A percentile compares a stretch with the other conserved stretches of the same genome.
Evolutionary conservation across 2,797 vertebrate species (phyloP).

Genomic region (Sebastes itinus): DNA sequence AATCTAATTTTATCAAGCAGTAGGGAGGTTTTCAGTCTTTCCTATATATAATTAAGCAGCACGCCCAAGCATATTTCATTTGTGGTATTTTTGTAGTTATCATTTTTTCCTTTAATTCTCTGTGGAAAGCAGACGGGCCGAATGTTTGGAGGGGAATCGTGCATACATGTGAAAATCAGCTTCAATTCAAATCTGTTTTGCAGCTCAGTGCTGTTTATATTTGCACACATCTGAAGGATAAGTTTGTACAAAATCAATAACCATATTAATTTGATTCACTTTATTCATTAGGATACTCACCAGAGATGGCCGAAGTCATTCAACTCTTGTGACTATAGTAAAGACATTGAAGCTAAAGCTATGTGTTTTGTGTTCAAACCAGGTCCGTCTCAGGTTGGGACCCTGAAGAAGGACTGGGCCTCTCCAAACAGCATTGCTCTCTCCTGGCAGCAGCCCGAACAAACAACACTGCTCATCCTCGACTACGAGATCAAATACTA

Average conservation of each 20-base stretch:
- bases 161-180: neutral
- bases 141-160: neutral
- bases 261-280: neutral
- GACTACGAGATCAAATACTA: constrained; percentile 99
- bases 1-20: neutral
- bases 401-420: constrained; percentile 96
- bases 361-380: constrained; percentile 62
- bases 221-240: neutral
- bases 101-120: neutral
- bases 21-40: neutral
- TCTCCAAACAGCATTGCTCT: constrained; percentile 96
- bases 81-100: neutral
- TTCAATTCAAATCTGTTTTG: constrained; percentile 9
- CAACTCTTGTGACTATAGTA: neutral
- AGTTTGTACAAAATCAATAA: neutral
- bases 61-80: neutral
- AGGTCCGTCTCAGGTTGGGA: constrained; percentile 92
- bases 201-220: neutral
- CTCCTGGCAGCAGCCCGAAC: constrained; percentile 94
- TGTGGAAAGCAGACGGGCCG: neutral
- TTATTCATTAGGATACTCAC: neutral
- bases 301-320: neutral
- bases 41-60: neutral
- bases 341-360: neutral
- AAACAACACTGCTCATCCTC: constrained; percentile 85